Percentiles rank a stretch among this genome's conserved stretches.
These are phyloP conservation scores for Anolis sagrei DNA, from an alignment of 2,113 vertebrate species.

Conservation along the genomic window DNA sequence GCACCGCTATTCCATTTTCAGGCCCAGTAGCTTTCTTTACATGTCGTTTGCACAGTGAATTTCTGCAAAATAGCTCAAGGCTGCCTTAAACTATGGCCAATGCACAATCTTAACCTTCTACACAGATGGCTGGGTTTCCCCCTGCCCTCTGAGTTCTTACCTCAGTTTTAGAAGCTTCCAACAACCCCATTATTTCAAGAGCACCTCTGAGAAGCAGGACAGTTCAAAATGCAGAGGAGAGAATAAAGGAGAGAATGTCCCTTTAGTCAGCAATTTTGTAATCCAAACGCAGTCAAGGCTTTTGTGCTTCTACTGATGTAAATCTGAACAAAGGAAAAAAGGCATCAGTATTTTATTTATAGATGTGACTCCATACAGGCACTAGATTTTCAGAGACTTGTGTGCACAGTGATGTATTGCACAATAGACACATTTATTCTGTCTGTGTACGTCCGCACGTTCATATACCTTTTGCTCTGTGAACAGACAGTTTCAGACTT, in stretches of 20 bases:
- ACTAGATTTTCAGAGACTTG: not conserved
- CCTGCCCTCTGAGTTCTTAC: conserved; percentile 45
- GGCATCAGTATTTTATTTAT: not conserved
- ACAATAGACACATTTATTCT: not conserved
- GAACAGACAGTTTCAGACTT: no score
- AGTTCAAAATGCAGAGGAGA: not conserved
- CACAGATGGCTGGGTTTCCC: conserved; percentile 9
- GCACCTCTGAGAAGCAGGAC: not conserved
- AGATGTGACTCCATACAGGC: not conserved
- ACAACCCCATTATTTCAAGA: not conserved
- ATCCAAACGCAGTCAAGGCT: not conserved
- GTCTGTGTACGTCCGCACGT: no score
- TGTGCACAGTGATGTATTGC: not conserved
- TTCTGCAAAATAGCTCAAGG: conserved; percentile 46
- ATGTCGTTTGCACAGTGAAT: conserved; percentile 41
- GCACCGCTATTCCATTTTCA: conserved; percentile 21
- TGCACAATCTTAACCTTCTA: conserved; percentile 31
- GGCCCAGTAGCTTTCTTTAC: conserved; percentile 33
- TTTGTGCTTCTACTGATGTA: not conserved
- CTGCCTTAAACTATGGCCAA: no score
- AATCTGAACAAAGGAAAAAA: not conserved
- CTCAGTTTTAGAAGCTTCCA: conserved; percentile 44
- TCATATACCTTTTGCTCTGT: no score
- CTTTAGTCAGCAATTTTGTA: not conserved
- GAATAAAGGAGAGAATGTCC: not conserved